phyloP scores from a whole-genome alignment of 2,113 vertebrate species.

The Oreochromis aureus region DNA sequence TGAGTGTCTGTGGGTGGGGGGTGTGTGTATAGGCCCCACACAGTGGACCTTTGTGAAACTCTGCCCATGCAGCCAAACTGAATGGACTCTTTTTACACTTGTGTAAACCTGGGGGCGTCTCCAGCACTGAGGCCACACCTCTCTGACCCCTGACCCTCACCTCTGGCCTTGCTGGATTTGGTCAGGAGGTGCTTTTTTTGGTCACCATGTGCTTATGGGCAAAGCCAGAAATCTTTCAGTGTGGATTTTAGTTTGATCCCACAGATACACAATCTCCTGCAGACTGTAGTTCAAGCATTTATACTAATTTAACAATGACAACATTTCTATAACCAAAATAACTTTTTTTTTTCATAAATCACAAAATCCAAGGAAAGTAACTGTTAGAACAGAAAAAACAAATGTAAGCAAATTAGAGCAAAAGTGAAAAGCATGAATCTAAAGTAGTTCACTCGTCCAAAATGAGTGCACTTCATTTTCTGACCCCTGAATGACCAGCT shows the following conservation, averaged over 20 bases:
- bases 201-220: constrained; percentile 42
- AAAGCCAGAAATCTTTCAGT: constrained; percentile 21
- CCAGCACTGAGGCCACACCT: constrained; percentile 56
- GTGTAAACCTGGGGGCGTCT: constrained; percentile 73
- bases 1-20: neutral
- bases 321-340: neutral
- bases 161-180: constrained; percentile 72
- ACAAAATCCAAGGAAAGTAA: neutral
- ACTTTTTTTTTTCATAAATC: neutral
- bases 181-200: constrained; percentile 50
- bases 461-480: neutral
- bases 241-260: neutral
- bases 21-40: constrained; percentile 52
- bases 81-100: constrained; percentile 78
- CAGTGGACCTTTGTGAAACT: constrained; percentile 75
- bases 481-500: constrained; percentile 37
- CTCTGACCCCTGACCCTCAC: constrained; percentile 68
- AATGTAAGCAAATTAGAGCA: too few relatives aligned
- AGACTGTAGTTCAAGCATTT: neutral
- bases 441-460: neutral
- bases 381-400: neutral
- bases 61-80: constrained; percentile 58
- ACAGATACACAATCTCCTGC: neutral
- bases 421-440: neutral
- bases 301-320: neutral